phyloP scores from a whole-genome alignment of 2,113 vertebrate genomes.

The Elephantulus edwardii region DNA sequence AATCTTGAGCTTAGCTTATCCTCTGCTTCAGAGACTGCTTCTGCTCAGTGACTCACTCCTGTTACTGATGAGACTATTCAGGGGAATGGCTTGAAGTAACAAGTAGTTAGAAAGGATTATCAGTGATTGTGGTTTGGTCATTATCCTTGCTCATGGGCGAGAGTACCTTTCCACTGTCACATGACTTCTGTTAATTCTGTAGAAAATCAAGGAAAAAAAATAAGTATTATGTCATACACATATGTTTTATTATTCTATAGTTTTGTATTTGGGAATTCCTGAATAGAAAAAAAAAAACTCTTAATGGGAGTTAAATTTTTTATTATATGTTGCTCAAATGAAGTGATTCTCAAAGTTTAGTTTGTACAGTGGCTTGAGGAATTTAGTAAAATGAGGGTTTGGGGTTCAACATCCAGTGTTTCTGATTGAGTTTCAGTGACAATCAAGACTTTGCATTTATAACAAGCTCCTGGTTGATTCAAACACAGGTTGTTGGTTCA shows the following conservation, averaged over 20 bases:
- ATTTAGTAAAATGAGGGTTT: background rate
- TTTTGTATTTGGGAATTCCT: constrained; percentile 33
- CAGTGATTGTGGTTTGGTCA: background rate
- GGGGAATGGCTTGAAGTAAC: background rate
- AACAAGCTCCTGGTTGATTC: background rate
- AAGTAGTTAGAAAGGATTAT: background rate
- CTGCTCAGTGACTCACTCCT: background rate
- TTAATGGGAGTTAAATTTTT: constrained; percentile 53
- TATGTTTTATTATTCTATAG: background rate
- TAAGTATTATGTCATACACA: too few relatives aligned
- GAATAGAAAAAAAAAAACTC: constrained; percentile 46
- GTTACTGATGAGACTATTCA: background rate
- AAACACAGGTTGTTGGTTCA: background rate
- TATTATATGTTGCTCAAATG: background rate
- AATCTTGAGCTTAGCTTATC: background rate
- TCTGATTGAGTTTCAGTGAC: background rate
- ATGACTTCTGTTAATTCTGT: background rate
- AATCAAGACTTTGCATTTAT: background rate
- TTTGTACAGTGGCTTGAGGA: background rate
- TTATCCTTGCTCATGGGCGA: background rate
- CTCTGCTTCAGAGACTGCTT: background rate
- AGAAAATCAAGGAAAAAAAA: background rate
- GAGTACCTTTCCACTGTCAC: background rate
- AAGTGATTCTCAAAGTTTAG: background rate
- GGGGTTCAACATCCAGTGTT: background rate